Percentiles rank a stretch among this genome's conserved stretches.
phyloP scores from a whole-genome alignment of 2,888 invertebrate genomes.

The Ophion obscuratus region DNA sequence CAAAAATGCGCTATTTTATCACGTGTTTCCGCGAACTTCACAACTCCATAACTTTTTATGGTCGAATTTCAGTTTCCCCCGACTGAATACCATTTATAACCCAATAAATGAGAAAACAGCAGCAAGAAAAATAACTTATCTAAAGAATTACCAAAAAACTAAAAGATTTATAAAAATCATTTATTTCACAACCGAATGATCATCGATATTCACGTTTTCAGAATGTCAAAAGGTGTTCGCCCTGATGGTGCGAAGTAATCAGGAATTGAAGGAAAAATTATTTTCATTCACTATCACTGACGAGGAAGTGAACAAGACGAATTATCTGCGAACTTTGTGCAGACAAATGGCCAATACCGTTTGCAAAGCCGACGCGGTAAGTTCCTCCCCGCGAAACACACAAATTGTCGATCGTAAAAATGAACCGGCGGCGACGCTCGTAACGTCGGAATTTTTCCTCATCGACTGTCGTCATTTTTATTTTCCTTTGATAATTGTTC shows the following conservation, averaged over 20 bases:
- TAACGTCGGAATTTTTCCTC: background rate
- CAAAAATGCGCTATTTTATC: no score
- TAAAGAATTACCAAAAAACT: no score
- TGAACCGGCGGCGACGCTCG: no score
- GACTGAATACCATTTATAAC: no score
- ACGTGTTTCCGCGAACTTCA: no score
- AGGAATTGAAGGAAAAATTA: conserved; percentile 93
- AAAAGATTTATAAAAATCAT: background rate
- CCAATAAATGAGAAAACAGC: background rate
- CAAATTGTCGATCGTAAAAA: background rate
- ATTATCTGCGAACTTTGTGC: conserved; percentile 93
- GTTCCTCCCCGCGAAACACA: conserved; percentile 78
- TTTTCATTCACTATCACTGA: conserved; percentile 94
- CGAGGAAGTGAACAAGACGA: conserved; percentile 92
- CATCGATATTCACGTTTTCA: conserved; percentile 77
- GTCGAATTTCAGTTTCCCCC: no score
- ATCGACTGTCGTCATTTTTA: conserved; percentile 1
- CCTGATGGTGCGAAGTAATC: conserved; percentile 93
- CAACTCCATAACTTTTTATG: no score
- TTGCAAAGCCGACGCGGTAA: conserved; percentile 96
- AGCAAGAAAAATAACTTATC: no score
- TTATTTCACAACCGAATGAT: background rate
- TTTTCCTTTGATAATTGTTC: conserved; percentile 77
- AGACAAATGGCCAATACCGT: conserved; percentile 96
- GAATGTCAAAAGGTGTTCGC: conserved; percentile 97